These are phyloP conservation scores for Lydus trimaculatus DNA, from an alignment of 2,888 invertebrate genomes.

Conservation along the genomic window DNA sequence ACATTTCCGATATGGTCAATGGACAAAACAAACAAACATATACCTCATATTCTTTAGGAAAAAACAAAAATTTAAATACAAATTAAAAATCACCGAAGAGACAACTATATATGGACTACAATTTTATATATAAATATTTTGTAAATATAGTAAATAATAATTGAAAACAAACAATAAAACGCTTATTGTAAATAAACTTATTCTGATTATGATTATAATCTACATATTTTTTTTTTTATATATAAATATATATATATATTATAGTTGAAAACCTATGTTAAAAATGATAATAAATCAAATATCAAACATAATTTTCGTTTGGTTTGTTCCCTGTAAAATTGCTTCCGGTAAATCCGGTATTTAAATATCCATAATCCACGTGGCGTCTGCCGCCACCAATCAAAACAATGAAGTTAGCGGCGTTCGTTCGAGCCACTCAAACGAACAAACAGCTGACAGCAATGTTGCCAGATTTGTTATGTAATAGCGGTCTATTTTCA, in stretches of 20 bases:
- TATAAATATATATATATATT: too few relatives aligned
- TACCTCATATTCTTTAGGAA: constrained; percentile 1
- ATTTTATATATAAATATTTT: constrained; percentile 2
- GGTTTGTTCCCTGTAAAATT: background rate
- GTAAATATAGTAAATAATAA: constrained; percentile 3
- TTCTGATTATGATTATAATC: background rate
- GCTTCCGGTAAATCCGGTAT: background rate
- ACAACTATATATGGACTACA: background rate
- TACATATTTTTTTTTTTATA: background rate
- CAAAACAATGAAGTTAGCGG: constrained; percentile 30
- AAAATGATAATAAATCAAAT: constrained; percentile 9
- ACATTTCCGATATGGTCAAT: constrained; percentile 1
- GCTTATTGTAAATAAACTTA: constrained; percentile 5
- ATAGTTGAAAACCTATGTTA: constrained; percentile 9
- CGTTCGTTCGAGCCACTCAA: background rate
- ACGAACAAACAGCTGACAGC: background rate
- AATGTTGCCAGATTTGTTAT: too few relatives aligned
- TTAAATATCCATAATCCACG: background rate
- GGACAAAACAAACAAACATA: constrained; percentile 1
- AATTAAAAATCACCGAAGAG: background rate
- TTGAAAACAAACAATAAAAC: constrained; percentile 6
- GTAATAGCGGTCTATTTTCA: too few relatives aligned
- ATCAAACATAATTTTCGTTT: background rate
- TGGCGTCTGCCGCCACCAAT: background rate
- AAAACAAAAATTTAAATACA: background rate